Evolutionary conservation across 2,888 invertebrate genomes (phyloP).

Genomic region (Thereva nobilitata): DNA sequence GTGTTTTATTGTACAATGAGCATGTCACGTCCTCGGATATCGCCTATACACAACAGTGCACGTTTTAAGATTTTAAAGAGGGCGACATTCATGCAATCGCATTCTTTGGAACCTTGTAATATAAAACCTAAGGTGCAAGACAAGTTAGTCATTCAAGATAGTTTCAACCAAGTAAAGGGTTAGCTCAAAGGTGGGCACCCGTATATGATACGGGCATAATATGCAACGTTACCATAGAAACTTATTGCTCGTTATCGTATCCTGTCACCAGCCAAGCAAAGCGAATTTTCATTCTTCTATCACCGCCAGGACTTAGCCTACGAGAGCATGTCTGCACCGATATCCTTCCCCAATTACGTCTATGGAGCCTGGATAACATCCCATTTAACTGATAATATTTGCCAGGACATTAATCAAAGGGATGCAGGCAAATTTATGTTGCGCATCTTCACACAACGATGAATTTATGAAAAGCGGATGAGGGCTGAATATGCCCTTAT

Average conservation of each 20-base stretch:
- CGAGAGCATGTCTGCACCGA: neutral
- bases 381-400: slow-evolving; percentile 47
- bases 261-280: too few relatives aligned
- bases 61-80: neutral
- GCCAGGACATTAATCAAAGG: slow-evolving; percentile 48
- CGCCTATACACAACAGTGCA: slow-evolving; percentile 1
- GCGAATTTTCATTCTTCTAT: slow-evolving; percentile 9
- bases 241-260: too few relatives aligned
- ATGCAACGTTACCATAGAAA: too few relatives aligned
- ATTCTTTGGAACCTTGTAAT: too few relatives aligned
- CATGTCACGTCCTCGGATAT: slow-evolving; percentile 6
- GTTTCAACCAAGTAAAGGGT: too few relatives aligned
- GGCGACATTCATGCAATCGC: slow-evolving; percentile 1
- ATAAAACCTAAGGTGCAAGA: too few relatives aligned
- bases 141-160: too few relatives aligned
- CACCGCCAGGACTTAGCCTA: slow-evolving; percentile 10
- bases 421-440: slow-evolving; percentile 47
- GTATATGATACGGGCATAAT: too few relatives aligned
- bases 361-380: slow-evolving; percentile 30
- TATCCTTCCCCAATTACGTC: neutral
- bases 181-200: too few relatives aligned
- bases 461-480: slow-evolving; percentile 42
- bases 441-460: slow-evolving; percentile 47
- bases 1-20: neutral
- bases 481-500: slow-evolving; percentile 27